Base-by-base conservation (phyloP, 2,797 vertebrate species). In the Liasis olivaceus region DNA sequence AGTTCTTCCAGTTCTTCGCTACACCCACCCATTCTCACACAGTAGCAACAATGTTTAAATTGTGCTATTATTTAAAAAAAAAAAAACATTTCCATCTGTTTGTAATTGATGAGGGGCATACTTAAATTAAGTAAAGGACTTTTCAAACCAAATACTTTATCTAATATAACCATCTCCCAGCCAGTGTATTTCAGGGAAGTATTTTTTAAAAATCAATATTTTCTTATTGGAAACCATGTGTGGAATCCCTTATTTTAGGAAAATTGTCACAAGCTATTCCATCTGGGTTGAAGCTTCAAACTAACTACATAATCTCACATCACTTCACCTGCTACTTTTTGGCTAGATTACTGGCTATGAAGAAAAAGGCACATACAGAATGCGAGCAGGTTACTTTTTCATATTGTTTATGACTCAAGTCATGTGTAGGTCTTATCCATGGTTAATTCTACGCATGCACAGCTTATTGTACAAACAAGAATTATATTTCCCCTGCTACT, bases 101-200 rank as follows among this genome's bases (percentile, higher is more conserved):
- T 94, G 2, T 51, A 93, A 92, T 63, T 95, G 28, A 90, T 28
- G 85, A 92, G 85, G 51, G 28, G 85, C 91, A 93, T 88, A 95
- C 90, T 93, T 92, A 92, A 90, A 93, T 94, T 77, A 15, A 60
- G 89, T 93, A 95, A 95, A 91, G 94, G 90, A 20, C 92, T 87
- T 90, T 90, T 62, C 47, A 69, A 59, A 66, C n/a, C 88, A 92
- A 59, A 51, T 60, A 85, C 89, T 94, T 89, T 93, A 85, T 91
- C 84, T 89, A 0, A 87, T 92, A 91, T 89, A 89, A 69, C 54
- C 69, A 26, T 24, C 88, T 64, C 17, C 89, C 58, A 0, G 0
- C 42, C 0, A 14, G 3, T 0, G 0, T 0, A 0, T 87, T 28
- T 56, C 17, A 6, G 42, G 72, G 56, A 51, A 20, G 20, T n/a